Evolutionary conservation across 2,113 vertebrate species (phyloP), one percentile per base, ranked within the genome.

Genomic region (Leuciscus idus): DNA sequence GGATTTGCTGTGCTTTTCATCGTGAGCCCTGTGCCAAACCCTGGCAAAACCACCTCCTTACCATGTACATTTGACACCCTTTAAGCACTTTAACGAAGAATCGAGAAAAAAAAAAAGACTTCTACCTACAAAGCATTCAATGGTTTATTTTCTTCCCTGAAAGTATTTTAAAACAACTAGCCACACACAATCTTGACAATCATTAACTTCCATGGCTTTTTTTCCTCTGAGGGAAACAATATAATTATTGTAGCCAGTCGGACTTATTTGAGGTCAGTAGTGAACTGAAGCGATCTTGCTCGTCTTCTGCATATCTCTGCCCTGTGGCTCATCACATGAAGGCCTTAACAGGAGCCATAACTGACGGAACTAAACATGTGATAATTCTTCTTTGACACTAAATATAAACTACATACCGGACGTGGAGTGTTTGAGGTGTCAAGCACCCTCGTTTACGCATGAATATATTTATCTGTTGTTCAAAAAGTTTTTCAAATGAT

Each of bases 51-150:
- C 55, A 19, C 28, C 78, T 81, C 77, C 83, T 62, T 86, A 88
- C 28, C 79, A 84, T 89, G 88, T 87, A 86, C 79, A 89, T 84
- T 86, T 39, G n/a, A 73, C 43, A 43, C 85, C 84, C 68, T 83
- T 83, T 83, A 87, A 85, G 89, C 89, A 90, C 89, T 90, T 90
- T 90, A 90, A 81, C 48, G 84, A 87, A 85, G 86, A 57, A 23
- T 83, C 21, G 62, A 0, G 26, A 26, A 26, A 33, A 33, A 84
- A 83, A 87, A 57, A 87, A 72, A 89, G 30, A 86, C 62, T 28
- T 85, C 52, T n/a, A 70, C n/a, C 68, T 70, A 77, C 33, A 81
- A 43, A 79, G 75, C 57, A 57, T 86, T 85, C 15, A 19, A 86
- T 64, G 39, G 84, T 75, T 81, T 86, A 68, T 75, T 36, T 62